Conservation (phyloP, 1,140 invertebrate genomes). For the Chironomus tepperi region DNA sequence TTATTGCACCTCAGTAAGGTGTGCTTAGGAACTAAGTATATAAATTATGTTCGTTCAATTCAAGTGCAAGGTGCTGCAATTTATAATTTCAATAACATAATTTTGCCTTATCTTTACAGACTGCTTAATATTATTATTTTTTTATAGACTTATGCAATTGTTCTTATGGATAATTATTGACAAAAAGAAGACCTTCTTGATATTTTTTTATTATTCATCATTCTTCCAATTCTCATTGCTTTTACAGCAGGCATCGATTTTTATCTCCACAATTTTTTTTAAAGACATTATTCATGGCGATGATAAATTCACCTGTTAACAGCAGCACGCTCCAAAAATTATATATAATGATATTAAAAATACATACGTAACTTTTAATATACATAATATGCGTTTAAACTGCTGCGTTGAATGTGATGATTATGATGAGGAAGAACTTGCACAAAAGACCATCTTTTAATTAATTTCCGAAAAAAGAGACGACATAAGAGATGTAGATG, state of each 20-base stretch:
- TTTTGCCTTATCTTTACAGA: too few species aligned
- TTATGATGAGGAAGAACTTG: too few species aligned
- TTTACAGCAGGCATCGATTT: constrained; percentile 7
- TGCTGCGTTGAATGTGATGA: too few species aligned
- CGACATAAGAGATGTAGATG: too few species aligned
- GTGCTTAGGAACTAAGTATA: background rate
- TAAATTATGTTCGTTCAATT: background rate
- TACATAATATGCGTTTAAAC: too few species aligned
- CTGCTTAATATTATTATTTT: background rate
- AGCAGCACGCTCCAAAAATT: constrained; percentile 1
- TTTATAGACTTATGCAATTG: background rate
- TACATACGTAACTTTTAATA: too few species aligned
- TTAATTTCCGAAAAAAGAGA: background rate
- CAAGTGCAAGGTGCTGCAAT: background rate
- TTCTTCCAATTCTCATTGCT: background rate
- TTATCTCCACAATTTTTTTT: constrained; percentile 8
- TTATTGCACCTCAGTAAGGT: background rate
- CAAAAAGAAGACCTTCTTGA: background rate
- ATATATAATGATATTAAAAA: background rate
- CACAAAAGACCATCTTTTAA: background rate
- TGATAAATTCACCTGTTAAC: constrained; percentile 8
- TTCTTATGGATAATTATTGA: background rate
- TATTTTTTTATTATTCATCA: too few species aligned
- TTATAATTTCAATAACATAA: too few species aligned
- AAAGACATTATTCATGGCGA: background rate